A percentile compares a stretch with the other conserved stretches of the same genome.
Evolutionary conservation across 2,888 invertebrate species (phyloP).

Genomic region (Tinea pellionella): DNA sequence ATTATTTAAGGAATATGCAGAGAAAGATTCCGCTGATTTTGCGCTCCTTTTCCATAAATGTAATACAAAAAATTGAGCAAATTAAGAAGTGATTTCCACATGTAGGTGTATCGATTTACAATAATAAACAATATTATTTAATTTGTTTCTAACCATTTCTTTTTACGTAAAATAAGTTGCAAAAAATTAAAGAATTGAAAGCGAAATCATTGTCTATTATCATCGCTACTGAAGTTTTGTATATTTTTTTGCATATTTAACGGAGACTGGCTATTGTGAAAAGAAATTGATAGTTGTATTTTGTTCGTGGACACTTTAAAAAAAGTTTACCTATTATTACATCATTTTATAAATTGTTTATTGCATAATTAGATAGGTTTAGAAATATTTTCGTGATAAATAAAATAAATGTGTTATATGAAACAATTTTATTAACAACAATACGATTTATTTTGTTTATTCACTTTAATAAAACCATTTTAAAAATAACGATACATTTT

Average conservation of each 20-base stretch:
- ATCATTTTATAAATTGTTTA: background rate
- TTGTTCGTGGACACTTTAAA: background rate
- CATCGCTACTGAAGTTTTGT: slow-evolving; percentile 18
- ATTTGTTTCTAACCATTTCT: background rate
- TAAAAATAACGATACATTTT: background rate
- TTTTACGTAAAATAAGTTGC: background rate
- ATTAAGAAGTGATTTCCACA: no score
- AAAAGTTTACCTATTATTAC: background rate
- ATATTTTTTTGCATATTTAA: slow-evolving; percentile 22
- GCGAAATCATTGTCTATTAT: background rate
- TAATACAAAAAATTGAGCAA: no score
- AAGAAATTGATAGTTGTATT: slow-evolving; percentile 1
- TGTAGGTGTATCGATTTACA: no score
- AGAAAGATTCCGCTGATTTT: no score
- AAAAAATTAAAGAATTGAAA: background rate
- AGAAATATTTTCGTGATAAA: no score
- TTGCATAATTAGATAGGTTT: background rate
- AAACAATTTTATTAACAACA: background rate
- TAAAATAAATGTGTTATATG: background rate
- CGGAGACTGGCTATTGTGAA: slow-evolving; percentile 19
- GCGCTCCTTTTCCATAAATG: no score
- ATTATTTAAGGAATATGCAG: no score
- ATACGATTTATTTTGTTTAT: background rate
- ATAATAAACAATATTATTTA: no score
- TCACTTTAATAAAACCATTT: background rate